Percentiles rank a stretch among this genome's conserved stretches.
These are phyloP conservation scores for Tricholaema leucomelas DNA, from an alignment of 2,113 vertebrate species.

Conservation along the genomic window DNA sequence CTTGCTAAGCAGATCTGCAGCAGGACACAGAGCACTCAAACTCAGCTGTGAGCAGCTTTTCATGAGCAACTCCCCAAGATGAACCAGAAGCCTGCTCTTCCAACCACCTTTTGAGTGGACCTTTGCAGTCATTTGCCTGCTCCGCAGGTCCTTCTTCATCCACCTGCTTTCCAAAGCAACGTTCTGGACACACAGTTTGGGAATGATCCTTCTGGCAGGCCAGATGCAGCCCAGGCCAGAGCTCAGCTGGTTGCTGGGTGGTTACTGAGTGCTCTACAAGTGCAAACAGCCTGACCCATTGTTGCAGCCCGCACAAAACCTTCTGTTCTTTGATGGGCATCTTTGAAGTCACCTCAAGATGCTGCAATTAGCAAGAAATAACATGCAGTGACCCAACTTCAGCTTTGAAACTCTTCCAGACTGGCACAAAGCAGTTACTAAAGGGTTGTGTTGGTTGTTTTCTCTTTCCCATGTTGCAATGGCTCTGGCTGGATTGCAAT, in stretches of 20 bases:
- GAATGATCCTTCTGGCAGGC: accelerated
- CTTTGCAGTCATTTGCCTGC: not conserved
- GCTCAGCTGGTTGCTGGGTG: not conserved
- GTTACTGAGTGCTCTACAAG: not conserved
- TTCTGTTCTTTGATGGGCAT: not conserved
- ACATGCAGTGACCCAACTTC: not conserved
- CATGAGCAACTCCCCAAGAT: accelerated
- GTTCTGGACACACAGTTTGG: not conserved
- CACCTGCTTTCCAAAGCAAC: accelerated
- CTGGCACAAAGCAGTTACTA: not conserved
- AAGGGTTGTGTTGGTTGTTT: not conserved
- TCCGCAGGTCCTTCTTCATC: not conserved
- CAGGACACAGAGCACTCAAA: not conserved
- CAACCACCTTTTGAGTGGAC: not conserved
- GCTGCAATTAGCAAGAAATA: not conserved
- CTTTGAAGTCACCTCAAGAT: not conserved
- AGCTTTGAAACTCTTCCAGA: not conserved
- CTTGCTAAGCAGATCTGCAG: not conserved
- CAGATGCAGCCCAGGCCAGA: not conserved
- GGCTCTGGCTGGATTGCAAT: not conserved
- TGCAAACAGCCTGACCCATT: not conserved
- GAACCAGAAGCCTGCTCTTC: not conserved
- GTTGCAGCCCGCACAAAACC: accelerated
- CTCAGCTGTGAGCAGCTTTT: not conserved
- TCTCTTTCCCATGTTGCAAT: not conserved